Conservation (phyloP, 2,888 invertebrate species). For the Carterocephalus palaemon region DNA sequence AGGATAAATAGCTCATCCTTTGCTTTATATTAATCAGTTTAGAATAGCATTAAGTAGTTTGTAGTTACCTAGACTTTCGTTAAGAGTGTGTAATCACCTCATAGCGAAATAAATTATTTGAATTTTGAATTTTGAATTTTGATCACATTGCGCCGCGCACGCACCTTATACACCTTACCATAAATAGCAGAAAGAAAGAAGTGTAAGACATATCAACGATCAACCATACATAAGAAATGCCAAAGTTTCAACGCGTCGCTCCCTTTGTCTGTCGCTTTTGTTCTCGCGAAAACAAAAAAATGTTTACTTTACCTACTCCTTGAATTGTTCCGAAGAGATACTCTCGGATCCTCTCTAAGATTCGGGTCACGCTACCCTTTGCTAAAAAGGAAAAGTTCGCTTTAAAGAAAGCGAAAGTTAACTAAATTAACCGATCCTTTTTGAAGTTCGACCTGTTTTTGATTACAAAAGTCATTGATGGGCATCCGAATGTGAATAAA, state of each 20-base stretch:
- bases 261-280: conserved; percentile 24
- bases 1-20: no score
- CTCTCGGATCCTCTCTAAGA: conserved; percentile 6
- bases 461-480: no score
- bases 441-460: neutral
- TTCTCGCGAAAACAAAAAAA: conserved; percentile 20
- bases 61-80: no score
- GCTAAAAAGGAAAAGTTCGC: conserved; percentile 12
- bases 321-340: conserved; percentile 3
- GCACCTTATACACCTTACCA: no score
- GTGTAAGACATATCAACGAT: conserved; percentile 10
- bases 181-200: no score
- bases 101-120: no score
- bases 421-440: conserved; percentile 13
- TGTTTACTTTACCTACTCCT: conserved; percentile 23
- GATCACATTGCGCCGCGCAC: no score
- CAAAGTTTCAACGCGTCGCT: conserved; percentile 7
- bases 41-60: no score
- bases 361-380: conserved; percentile 11
- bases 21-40: no score
- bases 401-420: conserved; percentile 7
- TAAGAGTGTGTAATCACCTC: no score
- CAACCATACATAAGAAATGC: conserved; percentile 14
- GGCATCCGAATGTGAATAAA: no score
- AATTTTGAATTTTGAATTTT: no score